A percentile compares a stretch with the other conserved stretches of the same genome.
Evolutionary conservation across 1,140 invertebrate species (phyloP).

Genomic region (Aphidius gifuensis): DNA sequence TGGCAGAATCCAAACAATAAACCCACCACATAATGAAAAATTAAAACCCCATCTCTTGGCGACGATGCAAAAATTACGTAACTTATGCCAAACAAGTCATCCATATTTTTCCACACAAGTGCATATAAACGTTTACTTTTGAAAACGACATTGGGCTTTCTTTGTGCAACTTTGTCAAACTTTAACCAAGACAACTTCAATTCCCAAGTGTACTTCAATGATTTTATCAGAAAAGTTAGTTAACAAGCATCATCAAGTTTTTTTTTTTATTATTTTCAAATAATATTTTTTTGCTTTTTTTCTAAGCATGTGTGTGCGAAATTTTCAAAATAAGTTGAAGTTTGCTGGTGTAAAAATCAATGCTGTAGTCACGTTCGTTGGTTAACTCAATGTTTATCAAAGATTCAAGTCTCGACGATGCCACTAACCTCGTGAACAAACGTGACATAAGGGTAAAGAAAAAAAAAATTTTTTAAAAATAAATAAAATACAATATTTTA

Average conservation of each 20-base stretch:
- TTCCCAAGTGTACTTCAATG: too few relatives aligned
- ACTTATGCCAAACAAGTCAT: background rate
- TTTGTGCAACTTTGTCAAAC: too few relatives aligned
- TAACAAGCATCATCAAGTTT: background rate
- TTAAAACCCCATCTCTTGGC: conserved; percentile 20
- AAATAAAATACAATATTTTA: too few relatives aligned
- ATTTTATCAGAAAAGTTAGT: too few relatives aligned
- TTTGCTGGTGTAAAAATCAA: background rate
- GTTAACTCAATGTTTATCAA: conserved; percentile 16
- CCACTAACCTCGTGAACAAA: conserved; percentile 12
- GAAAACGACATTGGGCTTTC: background rate
- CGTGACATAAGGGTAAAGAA: conserved; percentile 18
- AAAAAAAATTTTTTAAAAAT: background rate
- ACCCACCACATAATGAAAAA: conserved; percentile 5
- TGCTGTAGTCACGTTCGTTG: conserved; percentile 14
- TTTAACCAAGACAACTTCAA: too few relatives aligned
- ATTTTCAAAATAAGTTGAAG: too few relatives aligned
- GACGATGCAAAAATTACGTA: conserved; percentile 14
- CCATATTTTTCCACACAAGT: conserved; percentile 2
- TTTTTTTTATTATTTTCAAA: background rate
- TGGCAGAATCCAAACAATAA: too few relatives aligned
- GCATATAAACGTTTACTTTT: conserved; percentile 21
- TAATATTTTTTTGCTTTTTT: background rate
- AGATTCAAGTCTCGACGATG: conserved; percentile 21
- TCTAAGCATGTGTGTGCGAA: too few relatives aligned